Evolutionary conservation across 2,113 vertebrate species (phyloP).

Genomic region (Choloepus hoffmanni): DNA sequence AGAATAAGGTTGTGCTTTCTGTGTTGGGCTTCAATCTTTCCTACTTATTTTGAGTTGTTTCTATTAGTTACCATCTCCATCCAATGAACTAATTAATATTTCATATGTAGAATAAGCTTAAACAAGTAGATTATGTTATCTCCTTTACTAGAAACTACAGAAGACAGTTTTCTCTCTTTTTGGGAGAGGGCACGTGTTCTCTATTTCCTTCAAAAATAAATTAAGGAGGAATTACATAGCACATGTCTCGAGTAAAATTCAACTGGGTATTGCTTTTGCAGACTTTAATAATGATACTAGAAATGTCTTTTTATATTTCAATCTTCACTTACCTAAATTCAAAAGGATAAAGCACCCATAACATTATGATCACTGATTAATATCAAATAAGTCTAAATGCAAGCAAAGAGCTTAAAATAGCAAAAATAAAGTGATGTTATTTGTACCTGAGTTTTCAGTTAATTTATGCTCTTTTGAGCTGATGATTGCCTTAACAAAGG

Average conservation of each 20-base stretch:
- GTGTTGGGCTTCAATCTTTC: neutral
- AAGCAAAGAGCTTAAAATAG: slow-evolving; percentile 56
- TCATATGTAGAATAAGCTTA: neutral
- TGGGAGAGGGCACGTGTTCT: neutral
- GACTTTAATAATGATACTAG: neutral
- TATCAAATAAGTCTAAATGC: slow-evolving; percentile 68
- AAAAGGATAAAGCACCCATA: slow-evolving; percentile 50
- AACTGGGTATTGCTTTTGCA: neutral
- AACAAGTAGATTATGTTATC: neutral
- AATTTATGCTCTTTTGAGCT: slow-evolving; percentile 67
- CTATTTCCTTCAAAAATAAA: slow-evolving; percentile 8
- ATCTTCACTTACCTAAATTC: slow-evolving; percentile 54
- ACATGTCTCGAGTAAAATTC: neutral
- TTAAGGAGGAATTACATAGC: neutral
- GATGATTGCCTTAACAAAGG: slow-evolving; percentile 64
- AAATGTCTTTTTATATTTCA: slow-evolving; percentile 46
- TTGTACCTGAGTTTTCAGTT: slow-evolving; percentile 69
- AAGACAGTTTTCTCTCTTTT: neutral
- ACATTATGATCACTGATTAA: slow-evolving; percentile 66
- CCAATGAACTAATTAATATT: too few relatives aligned
- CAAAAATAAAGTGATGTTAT: slow-evolving; percentile 66
- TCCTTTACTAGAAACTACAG: neutral
- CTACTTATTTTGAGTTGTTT: neutral
- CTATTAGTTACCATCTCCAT: neutral
- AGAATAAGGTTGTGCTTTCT: neutral